Base-by-base conservation (phyloP, 1,140 invertebrate genomes). In the Saccostrea echinata region DNA sequence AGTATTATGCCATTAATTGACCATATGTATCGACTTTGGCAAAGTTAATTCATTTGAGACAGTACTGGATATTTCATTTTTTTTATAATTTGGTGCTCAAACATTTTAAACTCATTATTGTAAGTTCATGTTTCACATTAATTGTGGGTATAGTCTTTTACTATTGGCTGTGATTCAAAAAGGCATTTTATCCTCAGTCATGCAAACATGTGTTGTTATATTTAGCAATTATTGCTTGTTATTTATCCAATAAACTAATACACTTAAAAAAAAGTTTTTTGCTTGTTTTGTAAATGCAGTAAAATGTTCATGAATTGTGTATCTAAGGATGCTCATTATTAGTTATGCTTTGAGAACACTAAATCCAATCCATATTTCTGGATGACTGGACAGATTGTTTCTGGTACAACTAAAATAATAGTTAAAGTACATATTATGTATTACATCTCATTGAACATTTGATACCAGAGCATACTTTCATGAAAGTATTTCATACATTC, bases 191-290 rank as follows among this genome's bases (percentile, higher is more conserved):
- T 30, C 27, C 27, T 76, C 68, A 76, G 68, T 76, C 30, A 30
- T 71, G 64, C 64, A 71, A 71, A 8, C 27, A 68, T 76, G 24
- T 30, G 27, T 76, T 76, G 68, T 76, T 76, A 43, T 43, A 43
- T 43, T 43, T 43, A 27, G 27, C 24, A 76, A 76, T 30, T 76
- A 76, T 71, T 71, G 27, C 30, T 76, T 76, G 24, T 33, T 76
- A 76, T 76, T 30, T 76, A 76, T 76, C 27, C 4, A 76, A 18
- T 76, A 76, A 76, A 76, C n/a, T 76, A 30, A 33, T 61, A 61
- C 55, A 21, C 16, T 16, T n/a, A 43, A 43, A 43, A 43, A 4
- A 43, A 8, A 61, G 18, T 3, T 18, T 61, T 18, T 61, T 0
- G 55, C 55, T 61, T 61, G 18, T n/a, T 61, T 61, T 61, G 55